Evolutionary conservation across 2,888 invertebrate genomes (phyloP), one percentile per base, ranked within the genome.

Genomic region (Nipponacmea schrenckii): DNA sequence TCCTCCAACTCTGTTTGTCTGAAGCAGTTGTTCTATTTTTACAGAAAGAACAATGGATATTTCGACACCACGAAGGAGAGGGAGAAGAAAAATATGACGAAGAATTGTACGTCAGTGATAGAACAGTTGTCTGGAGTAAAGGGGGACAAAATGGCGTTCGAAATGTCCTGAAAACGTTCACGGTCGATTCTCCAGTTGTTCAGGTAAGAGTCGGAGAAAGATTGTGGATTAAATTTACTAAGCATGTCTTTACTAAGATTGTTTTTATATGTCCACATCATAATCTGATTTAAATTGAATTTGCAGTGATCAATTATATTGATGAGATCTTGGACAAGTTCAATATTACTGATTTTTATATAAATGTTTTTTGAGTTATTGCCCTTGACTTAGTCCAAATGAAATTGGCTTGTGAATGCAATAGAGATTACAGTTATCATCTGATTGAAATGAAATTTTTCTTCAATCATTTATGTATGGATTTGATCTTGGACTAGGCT

Each of bases 21-120:
- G 7, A 2, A 39, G 10, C 1, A 39, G 4, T 39, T 5, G 1
- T 39, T 39, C 10, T 39, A 1, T 39, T 56, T 27, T 68, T 74
- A 12, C 72, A 85, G 81, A 84, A 85, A 68, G 85, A 85, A 64
- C 78, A 79, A 68, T 85, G 85, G 85, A 72, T 80, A 65, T 84
- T 85, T 50, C 75, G 72, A 75, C 17, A 64, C 73, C 48, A 20
- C 14, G 66, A 44, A 31, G 62, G 44, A 15, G 65, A 44, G 10
- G 68, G 73, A 10, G 68, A 74, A 48, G 78, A 77, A 1, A 69
- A 62, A n/a, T 81, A 89, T 74, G 96, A 96, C 89, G 96, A 96
- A 86, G 97, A 97, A 87, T 90, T 97, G 69, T 97, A 96, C 91
- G 92, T 95, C 1, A 94, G 93, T 82, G 95, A 94, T 1, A 92